Evolutionary conservation across 2,113 vertebrate species (phyloP), one percentile per base, ranked within the genome.

Genomic region (Columba livia): DNA sequence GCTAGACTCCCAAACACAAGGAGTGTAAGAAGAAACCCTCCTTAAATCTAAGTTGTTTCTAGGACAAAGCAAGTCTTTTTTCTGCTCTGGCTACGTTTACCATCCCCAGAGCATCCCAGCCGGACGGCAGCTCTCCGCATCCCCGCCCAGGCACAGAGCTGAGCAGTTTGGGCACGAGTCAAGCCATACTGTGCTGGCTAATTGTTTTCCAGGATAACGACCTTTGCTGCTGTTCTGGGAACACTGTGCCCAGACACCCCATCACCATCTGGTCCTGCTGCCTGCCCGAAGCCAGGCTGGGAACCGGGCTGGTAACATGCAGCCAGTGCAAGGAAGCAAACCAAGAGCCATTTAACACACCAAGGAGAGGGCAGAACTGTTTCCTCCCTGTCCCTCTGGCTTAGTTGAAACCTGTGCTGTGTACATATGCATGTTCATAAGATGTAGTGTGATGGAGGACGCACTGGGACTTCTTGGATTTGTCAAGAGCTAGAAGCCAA

Each of bases 401-500:
- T 96, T 70, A 90, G 94, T n/a, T 96, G 95, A 86, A 90, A 94
- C 44, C 79, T 0, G 3, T 67, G 77, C 83, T 93, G 83, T 94
- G 96, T 96, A 93, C 83, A 89, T 95, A 95, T 64, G 96, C 95
- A 93, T 96, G 97, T 96, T 93, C 89, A 66, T 86, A 91, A 87
- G 69, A 90, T 79, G 88, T 77, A 32, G 66, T 48, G 66, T 69
- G 71, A 77, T 42, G 91, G 91, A 93, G 95, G 94, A 80, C 85
- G 93, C 62, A 84, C 92, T 36, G 79, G 96, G 97, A 95, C 90
- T 29, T 50, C 89, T 91, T 94, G 83, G 89, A 94, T 95, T 93
- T 96, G 83, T 96, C 90, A 93, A 94, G 95, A 97, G 96, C 97
- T 97, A 96, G 82, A 97, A 94, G 94, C 97, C 97, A 96, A 97